Evolutionary conservation across 2,888 invertebrate genomes (phyloP), one percentile per base, ranked within the genome.

Genomic region (Minunthozetes semirufus): DNA sequence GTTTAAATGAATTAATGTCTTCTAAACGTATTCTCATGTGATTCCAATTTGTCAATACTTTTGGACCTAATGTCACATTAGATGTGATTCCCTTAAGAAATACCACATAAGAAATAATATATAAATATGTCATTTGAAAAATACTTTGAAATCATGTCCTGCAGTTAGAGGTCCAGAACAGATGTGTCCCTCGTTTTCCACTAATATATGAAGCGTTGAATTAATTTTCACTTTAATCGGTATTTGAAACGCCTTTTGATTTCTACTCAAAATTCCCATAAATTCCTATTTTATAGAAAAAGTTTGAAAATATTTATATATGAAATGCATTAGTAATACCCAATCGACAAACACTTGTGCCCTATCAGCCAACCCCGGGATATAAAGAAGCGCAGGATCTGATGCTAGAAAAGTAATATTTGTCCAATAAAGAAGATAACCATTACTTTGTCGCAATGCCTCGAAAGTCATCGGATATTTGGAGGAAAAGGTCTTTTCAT

Each of bases 311-410:
- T 22, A 56, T 56, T 56, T 9, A 6, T 5, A 53, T 13, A 61
- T 22, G 19, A 27, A 25, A 3, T 63, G 6, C 4, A 33, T 66
- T 8, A n/a, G n/a, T 27, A 9, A 29, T 83, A 87, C 87, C 75
- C 83, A 84, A 81, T 90, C 87, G 9, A 91, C 82, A 80, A 86
- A 89, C 19, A 92, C 87, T 78, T 88, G 87, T 0, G 88, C 89
- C 78, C 90, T 84, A 82, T 92, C 92, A 25, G 87, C 85, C 15
- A 92, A 84, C 38, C 85, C 85, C 0, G 82, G 80, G 6, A 89
- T 85, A 19, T 83, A 81, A 2, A 92, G 83, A 25, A 85, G 70
- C 0, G 82, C 81, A 33, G 84, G 83, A 76, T 81, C 85, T 79
- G 80, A 79, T 66, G 77, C 78, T 72, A 74, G 79, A 4, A 77